phyloP scores from a whole-genome alignment of 2,113 vertebrate genomes.

The Puntigrus tetrazona region DNA sequence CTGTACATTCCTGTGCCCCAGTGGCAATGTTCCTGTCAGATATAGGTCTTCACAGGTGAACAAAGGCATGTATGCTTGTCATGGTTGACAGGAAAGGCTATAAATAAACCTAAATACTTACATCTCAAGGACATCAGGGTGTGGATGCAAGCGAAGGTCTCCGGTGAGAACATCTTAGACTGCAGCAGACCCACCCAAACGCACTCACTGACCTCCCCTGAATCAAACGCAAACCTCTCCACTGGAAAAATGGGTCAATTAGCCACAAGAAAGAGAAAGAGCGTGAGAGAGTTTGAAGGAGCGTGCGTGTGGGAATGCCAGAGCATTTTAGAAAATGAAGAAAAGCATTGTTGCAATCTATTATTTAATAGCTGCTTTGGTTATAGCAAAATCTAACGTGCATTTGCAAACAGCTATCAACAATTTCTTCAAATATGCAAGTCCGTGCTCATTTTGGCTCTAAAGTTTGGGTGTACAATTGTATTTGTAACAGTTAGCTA shows the following conservation, averaged over 20 bases:
- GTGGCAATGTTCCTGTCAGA: background rate
- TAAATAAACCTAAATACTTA: conserved; percentile 16
- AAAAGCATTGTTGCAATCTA: background rate
- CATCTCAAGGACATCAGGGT: background rate
- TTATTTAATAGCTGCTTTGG: conserved; percentile 6
- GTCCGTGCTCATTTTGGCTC: conserved; percentile 23
- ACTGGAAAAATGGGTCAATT: conserved; percentile 54
- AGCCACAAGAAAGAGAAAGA: conserved; percentile 22
- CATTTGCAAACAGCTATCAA: conserved; percentile 57
- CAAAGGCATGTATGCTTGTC: background rate
- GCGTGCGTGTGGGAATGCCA: background rate
- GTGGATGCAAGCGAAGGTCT: conserved; percentile 1
- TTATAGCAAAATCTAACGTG: conserved; percentile 1
- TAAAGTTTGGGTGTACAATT: conserved; percentile 14
- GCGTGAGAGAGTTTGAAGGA: background rate
- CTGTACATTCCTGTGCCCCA: conserved; percentile 2
- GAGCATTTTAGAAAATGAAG: conserved; percentile 15
- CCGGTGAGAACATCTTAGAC: conserved; percentile 38
- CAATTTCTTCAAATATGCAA: conserved; percentile 75
- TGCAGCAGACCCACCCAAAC: conserved; percentile 39
- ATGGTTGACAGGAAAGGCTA: background rate
- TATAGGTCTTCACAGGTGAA: conserved; percentile 29
- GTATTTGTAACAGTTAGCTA: background rate
- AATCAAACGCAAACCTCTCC: conserved; percentile 22
- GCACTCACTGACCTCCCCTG: conserved; percentile 48